A percentile compares a stretch with the other conserved stretches of the same genome.
phyloP scores from a whole-genome alignment of 2,888 invertebrate species.

The Lydus trimaculatus region DNA sequence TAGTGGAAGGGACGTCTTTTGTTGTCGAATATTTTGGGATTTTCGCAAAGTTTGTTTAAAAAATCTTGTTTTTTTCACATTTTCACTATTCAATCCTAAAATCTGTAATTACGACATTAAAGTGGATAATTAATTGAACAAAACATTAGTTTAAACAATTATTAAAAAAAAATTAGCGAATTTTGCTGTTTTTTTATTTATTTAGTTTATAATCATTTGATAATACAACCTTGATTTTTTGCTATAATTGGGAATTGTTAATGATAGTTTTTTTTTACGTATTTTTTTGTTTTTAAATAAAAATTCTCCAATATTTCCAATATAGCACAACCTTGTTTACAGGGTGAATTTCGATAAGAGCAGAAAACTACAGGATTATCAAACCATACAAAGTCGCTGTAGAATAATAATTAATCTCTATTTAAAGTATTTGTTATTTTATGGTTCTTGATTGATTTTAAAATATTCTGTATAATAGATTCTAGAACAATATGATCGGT shows the following conservation, averaged over 20 bases:
- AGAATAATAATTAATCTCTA: neutral
- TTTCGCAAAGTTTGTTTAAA: too few species aligned
- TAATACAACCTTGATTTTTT: neutral
- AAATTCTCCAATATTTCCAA: too few species aligned
- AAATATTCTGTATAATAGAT: neutral
- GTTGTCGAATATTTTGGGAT: too few species aligned
- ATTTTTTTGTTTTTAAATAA: too few species aligned
- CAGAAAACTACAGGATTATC: neutral
- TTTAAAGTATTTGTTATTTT: neutral
- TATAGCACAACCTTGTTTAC: neutral
- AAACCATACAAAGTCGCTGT: constrained; percentile 1
- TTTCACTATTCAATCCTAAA: too few species aligned
- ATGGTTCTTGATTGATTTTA: neutral
- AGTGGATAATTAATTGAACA: too few species aligned
- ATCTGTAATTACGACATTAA: too few species aligned
- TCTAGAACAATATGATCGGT: neutral
- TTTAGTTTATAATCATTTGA: neutral
- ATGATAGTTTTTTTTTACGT: too few species aligned
- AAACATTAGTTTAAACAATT: too few species aligned
- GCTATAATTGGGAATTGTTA: neutral
- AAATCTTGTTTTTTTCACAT: too few species aligned
- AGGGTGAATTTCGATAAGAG: neutral
- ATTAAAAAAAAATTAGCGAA: too few species aligned
- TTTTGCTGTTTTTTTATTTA: neutral
- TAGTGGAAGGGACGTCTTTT: too few species aligned